Percentiles rank a stretch among this genome's conserved stretches.
Evolutionary conservation across 1,140 invertebrate species (phyloP).

Genomic region (Paramacrobiotus metropolitanus): DNA sequence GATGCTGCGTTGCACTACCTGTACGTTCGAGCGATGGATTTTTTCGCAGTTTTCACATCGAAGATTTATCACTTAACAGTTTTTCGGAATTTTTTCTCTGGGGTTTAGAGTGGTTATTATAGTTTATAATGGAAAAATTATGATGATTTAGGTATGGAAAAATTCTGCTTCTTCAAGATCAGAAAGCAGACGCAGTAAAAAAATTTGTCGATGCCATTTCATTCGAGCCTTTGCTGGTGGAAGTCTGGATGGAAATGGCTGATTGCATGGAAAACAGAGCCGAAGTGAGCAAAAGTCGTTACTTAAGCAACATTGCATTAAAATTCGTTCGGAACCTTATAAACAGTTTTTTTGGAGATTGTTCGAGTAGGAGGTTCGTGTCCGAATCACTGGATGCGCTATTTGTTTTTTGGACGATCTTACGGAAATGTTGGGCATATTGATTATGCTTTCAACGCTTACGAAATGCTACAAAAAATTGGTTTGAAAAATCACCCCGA

Average conservation of each 20-base stretch:
- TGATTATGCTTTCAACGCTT: neutral
- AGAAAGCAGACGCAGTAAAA: neutral
- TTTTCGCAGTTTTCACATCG: too few relatives aligned
- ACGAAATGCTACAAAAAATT: neutral
- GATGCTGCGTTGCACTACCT: neutral
- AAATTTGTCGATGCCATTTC: neutral
- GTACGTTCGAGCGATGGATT: too few relatives aligned
- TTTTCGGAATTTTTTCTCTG: neutral
- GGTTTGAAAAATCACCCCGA: neutral
- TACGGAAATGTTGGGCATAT: slow-evolving; percentile 24
- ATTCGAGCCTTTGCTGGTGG: neutral
- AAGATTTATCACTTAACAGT: neutral
- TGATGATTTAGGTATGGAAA: neutral
- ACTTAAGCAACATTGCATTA: too few relatives aligned
- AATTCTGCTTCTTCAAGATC: neutral
- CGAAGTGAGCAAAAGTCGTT: neutral
- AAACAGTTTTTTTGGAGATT: neutral
- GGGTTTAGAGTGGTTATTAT: too few relatives aligned
- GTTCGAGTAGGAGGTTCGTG: slow-evolving; percentile 19
- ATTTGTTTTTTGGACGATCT: slow-evolving; percentile 70
- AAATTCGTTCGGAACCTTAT: too few relatives aligned
- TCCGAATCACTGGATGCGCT: slow-evolving; percentile 78
- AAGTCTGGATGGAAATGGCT: neutral
- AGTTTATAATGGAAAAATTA: too few relatives aligned
- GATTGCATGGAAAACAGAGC: neutral